Evolutionary conservation across 2,888 invertebrate species (phyloP), one percentile per base, ranked within the genome.

Genomic region (Xanthostigma xanthostigma): DNA sequence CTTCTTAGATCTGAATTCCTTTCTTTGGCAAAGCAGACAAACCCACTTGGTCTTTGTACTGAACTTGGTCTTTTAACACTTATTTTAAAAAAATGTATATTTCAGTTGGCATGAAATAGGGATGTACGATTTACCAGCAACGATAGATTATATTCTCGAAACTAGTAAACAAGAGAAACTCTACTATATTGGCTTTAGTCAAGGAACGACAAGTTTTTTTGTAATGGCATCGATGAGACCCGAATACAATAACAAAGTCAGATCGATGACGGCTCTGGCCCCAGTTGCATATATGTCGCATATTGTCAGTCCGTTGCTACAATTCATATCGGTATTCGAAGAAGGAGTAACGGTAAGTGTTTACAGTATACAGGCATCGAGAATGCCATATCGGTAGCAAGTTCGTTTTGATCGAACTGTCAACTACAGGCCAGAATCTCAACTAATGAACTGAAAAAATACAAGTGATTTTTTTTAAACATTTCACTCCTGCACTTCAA

Each of bases 141-240:
- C 68, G 60, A 63, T 79, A 14, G 68, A 77, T 55, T 68, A 69
- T 55, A 65, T 71, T 4, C 47, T 58, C 10, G 48, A 50, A 17
- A 45, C 27, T 3, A 74, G 75, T 0, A 63, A 66, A 1, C 62
- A 67, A 35, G 45, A 64, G 8, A 62, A 71, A 40, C 51, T 81
- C 1, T 68, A 69, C 51, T 79, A 77, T 60, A 59, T 76, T 9
- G 80, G 78, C 0, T 78, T 79, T 58, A 78, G 75, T 4, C 65
- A 74, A 61, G 84, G 83, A 41, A 73, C 74, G 2, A 74, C 76
- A 1, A 60, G 67, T 34, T 75, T 75, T 57, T 76, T 69, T 60
- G 73, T 76, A 0, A 66, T 75, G 62, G 67, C 69, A 45, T 69
- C 73, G 1, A 66, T 71, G 51, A 62, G 62, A 44, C 73, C 76